A percentile compares a stretch with the other conserved stretches of the same genome.
Evolutionary conservation across 1,140 invertebrate genomes (phyloP).

Genomic region (Lethocerus indicus): DNA sequence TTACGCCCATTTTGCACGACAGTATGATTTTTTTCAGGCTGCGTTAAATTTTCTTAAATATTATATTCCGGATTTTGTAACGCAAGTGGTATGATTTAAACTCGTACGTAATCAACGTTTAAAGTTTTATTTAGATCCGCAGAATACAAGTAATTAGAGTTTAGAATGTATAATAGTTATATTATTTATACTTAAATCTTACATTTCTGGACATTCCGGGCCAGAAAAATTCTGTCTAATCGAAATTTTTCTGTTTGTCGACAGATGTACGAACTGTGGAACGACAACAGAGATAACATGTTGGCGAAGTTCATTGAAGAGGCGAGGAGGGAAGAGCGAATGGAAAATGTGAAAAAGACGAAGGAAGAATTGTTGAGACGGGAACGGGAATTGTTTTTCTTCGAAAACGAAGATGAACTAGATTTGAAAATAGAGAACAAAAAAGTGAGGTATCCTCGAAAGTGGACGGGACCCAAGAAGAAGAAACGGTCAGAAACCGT

Average conservation of each 20-base stretch:
- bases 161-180: too few species aligned
- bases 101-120: constrained; percentile 1
- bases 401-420: constrained; percentile 55
- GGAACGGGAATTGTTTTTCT: constrained; percentile 56
- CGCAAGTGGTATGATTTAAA: neutral
- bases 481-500: constrained; percentile 6
- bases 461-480: constrained; percentile 11
- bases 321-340: constrained; percentile 30
- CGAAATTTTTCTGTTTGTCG: too few species aligned
- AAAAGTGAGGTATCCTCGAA: constrained; percentile 4
- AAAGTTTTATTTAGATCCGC: constrained; percentile 1
- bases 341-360: constrained; percentile 36
- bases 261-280: constrained; percentile 41
- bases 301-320: constrained; percentile 30
- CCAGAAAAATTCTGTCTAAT: too few species aligned
- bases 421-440: constrained; percentile 45
- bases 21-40: neutral
- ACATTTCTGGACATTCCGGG: too few species aligned
- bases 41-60: constrained; percentile 1
- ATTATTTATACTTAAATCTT: too few species aligned
- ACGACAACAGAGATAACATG: constrained; percentile 27
- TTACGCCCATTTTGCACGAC: neutral
- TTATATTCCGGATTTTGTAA: neutral
- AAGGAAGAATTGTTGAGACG: constrained; percentile 35
- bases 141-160: too few species aligned